Percentiles rank a stretch among this genome's conserved stretches.
These are phyloP conservation scores for Lampropteryx suffumata DNA, from an alignment of 2,888 invertebrate species.

Conservation along the genomic window DNA sequence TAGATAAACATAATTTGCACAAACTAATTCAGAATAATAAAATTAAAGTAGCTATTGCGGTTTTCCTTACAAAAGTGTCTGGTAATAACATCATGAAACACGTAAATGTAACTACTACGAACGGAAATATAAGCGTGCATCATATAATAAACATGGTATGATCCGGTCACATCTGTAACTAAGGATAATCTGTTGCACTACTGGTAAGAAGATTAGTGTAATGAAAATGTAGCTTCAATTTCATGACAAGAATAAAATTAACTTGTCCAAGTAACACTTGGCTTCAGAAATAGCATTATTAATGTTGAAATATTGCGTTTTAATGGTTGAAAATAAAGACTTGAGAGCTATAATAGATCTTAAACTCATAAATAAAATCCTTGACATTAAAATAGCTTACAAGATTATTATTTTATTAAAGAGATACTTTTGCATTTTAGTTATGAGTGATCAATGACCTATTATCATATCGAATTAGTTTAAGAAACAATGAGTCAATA, in stretches of 20 bases:
- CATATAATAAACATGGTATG: background rate
- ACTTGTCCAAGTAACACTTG: background rate
- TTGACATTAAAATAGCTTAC: too few species aligned
- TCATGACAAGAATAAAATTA: conserved; percentile 13
- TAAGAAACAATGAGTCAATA: too few species aligned
- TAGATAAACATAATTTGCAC: background rate
- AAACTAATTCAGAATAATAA: background rate
- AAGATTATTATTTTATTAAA: too few species aligned
- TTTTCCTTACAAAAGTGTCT: conserved; percentile 13
- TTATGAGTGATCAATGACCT: too few species aligned
- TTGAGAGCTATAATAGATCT: too few species aligned
- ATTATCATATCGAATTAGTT: too few species aligned
- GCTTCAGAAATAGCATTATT: background rate
- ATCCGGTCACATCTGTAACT: conserved; percentile 17
- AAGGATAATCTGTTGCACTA: conserved; percentile 19
- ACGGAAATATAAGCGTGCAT: background rate
- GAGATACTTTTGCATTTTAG: too few species aligned
- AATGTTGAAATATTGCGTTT: background rate
- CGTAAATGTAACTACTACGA: background rate
- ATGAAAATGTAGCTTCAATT: conserved; percentile 16
- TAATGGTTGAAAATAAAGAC: too few species aligned
- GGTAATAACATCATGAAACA: background rate
- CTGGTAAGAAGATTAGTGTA: conserved; percentile 16
- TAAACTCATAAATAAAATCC: too few species aligned
- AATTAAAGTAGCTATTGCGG: conserved; percentile 3